Evolutionary conservation across 2,797 vertebrate genomes (phyloP).

Genomic region (Luscinia megarhynchos): DNA sequence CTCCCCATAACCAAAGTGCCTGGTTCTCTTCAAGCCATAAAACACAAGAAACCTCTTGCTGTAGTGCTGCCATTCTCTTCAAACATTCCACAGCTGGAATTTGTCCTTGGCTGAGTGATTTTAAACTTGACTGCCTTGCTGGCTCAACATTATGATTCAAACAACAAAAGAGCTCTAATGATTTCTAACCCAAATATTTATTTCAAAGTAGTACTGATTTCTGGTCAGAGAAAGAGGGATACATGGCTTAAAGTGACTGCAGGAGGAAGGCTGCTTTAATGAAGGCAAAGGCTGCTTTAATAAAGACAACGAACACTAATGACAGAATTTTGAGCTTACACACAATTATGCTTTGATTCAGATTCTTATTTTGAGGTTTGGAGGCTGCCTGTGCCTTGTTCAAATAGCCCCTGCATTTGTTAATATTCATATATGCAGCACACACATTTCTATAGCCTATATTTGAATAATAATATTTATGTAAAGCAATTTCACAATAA

Average conservation of each 20-base stretch:
- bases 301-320: neutral
- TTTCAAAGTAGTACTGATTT: neutral
- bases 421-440: neutral
- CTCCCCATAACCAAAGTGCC: neutral
- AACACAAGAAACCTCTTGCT: neutral
- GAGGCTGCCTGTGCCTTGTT: neutral
- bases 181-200: neutral
- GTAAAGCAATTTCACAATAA: neutral
- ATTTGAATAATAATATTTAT: neutral
- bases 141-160: neutral
- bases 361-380: neutral
- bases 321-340: neutral
- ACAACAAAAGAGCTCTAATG: neutral
- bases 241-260: neutral
- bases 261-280: neutral
- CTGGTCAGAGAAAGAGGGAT: neutral
- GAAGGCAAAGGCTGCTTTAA: neutral
- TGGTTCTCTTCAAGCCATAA: neutral
- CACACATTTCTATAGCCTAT: rapidly evolving
- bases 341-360: neutral
- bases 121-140: neutral
- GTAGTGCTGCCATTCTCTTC: neutral
- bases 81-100: neutral
- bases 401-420: neutral
- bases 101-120: neutral